Evolutionary conservation across 2,888 invertebrate species (phyloP), one percentile per base, ranked within the genome.

Genomic region (Cantharis nigra): DNA sequence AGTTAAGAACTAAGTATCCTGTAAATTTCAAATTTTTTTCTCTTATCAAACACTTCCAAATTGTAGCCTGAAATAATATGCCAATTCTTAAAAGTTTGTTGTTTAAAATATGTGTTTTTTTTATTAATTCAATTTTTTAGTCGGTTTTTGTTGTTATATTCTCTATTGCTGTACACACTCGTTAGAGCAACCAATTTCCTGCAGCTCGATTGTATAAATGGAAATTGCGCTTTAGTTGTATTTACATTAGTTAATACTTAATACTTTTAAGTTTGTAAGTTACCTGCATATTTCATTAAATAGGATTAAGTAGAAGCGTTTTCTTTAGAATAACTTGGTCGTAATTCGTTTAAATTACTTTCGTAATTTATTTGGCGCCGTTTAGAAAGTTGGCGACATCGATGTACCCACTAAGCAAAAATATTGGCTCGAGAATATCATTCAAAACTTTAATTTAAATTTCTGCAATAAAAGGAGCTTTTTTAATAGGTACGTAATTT

Each of bases 351-450:
- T 67, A 67, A 67, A 67, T 67, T 67, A 70, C 70, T 70, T 74
- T 74, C 65, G 70, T 70, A 74, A 74, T 74, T 74, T 74, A 74
- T 74, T 74, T 74, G 74, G 74, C 74, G 74, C 74, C 74, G 74
- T 70, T 74, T 74, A 69, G 70, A 70, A 74, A 74, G 70, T 64
- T 74, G 26, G 62, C 65, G 65, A 67, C 65, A 67, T 67, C 65
- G 65, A 67, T 26, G 65, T 67, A 67, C 65, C 65, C 65, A 67
- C 65, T 67, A 67, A 67, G 65, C 65, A 67, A 67, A 67, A 67
- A 67, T 67, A 67, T 67, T 67, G 20, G 23, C 65, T 67, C n/a
- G 10, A 23, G 26, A 67, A 67, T 67, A 67, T 67, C 65, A 23
- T 67, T 67, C 65, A 67, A 67, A 67, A 67, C 65, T 67, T 67